These are phyloP conservation scores for Formica aserva DNA, from an alignment of 2,888 invertebrate species.

Conservation along the genomic window DNA sequence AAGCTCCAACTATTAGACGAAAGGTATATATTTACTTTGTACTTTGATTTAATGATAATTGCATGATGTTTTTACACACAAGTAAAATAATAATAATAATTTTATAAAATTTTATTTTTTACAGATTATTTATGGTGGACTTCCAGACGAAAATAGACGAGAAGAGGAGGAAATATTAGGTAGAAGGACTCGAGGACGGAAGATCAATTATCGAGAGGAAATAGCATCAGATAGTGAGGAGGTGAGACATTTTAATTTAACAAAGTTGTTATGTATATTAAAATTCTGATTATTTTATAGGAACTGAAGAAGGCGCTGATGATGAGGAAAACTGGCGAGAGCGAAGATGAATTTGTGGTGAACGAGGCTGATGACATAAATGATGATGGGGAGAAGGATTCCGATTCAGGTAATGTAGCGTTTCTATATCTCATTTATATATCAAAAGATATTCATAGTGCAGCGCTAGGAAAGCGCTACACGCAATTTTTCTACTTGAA, in stretches of 20 bases:
- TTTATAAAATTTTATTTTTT: slow-evolving; percentile 41
- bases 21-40: slow-evolving; percentile 59
- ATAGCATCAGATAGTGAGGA: slow-evolving; percentile 92
- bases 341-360: slow-evolving; percentile 87
- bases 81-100: slow-evolving; percentile 1
- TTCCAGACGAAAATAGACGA: slow-evolving; percentile 81
- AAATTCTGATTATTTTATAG: slow-evolving; percentile 69
- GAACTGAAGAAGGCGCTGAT: slow-evolving; percentile 85
- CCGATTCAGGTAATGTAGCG: slow-evolving; percentile 81
- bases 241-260: slow-evolving; percentile 84
- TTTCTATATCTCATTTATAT: neutral
- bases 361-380: slow-evolving; percentile 86
- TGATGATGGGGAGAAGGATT: slow-evolving; percentile 85
- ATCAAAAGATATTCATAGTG: neutral
- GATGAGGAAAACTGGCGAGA: slow-evolving; percentile 85
- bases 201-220: slow-evolving; percentile 92
- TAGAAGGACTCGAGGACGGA: slow-evolving; percentile 90
- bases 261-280: neutral
- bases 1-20: slow-evolving; percentile 65
- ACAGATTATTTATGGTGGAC: slow-evolving; percentile 85
- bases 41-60: neutral
- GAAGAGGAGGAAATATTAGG: slow-evolving; percentile 88
- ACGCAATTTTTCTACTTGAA: neutral
- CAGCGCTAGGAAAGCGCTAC: neutral
- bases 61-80: neutral